Conservation (phyloP, 2,797 vertebrate species). For the Lerista edwardsae region DNA sequence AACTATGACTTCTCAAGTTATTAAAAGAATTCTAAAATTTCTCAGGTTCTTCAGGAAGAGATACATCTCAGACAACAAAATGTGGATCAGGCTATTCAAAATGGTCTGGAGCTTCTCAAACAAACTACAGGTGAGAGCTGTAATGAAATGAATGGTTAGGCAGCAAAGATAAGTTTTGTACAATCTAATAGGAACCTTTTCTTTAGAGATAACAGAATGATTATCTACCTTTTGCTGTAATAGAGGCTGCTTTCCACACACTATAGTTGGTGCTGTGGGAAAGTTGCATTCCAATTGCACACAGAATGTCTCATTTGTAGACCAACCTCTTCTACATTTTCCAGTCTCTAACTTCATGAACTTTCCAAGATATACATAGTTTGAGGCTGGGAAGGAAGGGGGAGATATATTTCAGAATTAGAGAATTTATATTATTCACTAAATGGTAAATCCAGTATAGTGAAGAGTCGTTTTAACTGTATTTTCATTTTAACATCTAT, state of each 20-base stretch:
- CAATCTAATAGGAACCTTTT: not conserved
- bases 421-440: not conserved
- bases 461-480: too few relatives aligned
- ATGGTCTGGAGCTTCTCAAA: constrained; percentile 95
- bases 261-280: constrained; percentile 36
- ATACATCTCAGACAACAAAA: constrained; percentile 89
- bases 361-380: not conserved
- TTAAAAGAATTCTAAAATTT: constrained; percentile 51
- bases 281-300: constrained; percentile 39
- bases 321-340: constrained; percentile 52
- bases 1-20: constrained; percentile 4
- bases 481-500: constrained; percentile 26
- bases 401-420: constrained; percentile 10
- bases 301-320: constrained; percentile 31
- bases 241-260: not conserved
- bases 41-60: constrained; percentile 90
- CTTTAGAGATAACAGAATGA: constrained; percentile 38
- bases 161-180: not conserved
- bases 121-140: constrained; percentile 91
- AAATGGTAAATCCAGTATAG: not conserved
- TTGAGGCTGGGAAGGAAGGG: not conserved
- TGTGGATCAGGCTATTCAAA: constrained; percentile 91
- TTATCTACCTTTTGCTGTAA: constrained; percentile 43
- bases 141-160: not conserved
- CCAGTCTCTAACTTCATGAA: constrained; percentile 33